A percentile compares a stretch with the other conserved stretches of the same genome.
Evolutionary conservation across 2,113 vertebrate species (phyloP).

Genomic region (Orcinus orca): DNA sequence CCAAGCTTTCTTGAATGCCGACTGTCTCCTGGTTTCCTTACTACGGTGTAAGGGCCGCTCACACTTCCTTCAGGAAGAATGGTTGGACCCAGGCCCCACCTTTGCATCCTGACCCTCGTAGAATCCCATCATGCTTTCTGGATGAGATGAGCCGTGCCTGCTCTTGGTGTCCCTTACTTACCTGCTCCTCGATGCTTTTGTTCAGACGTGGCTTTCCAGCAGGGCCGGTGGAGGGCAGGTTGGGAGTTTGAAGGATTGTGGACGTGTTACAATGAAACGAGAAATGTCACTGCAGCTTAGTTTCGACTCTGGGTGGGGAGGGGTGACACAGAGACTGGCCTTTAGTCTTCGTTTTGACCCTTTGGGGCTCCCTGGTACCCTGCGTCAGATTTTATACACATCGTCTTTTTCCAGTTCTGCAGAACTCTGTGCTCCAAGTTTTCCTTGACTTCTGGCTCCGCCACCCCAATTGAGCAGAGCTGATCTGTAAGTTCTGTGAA

Average conservation of each 20-base stretch:
- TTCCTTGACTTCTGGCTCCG: not conserved
- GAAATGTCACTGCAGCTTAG: constrained; percentile 40
- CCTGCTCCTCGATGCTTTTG: constrained; percentile 27
- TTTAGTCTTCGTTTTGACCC: not conserved
- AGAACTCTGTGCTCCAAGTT: not conserved
- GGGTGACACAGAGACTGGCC: too few relatives aligned
- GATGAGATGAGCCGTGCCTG: not conserved
- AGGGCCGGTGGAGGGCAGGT: not conserved
- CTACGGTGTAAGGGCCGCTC: accelerated
- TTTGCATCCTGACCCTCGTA: accelerated
- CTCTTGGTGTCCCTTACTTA: constrained; percentile 60
- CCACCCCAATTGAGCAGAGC: constrained; percentile 58
- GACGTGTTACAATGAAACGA: constrained; percentile 45
- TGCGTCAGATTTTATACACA: not conserved
- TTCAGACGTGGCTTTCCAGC: not conserved
- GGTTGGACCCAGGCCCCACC: not conserved
- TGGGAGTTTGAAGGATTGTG: constrained; percentile 60
- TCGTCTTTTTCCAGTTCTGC: not conserved
- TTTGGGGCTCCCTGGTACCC: not conserved
- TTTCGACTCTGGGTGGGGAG: constrained; percentile 58
- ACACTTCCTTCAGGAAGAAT: not conserved
- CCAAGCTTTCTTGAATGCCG: not conserved
- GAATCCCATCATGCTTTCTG: not conserved
- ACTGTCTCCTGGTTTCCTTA: not conserved
- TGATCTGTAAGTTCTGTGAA: constrained; percentile 74